Percentiles rank a stretch among this genome's conserved stretches.
phyloP scores from a whole-genome alignment of 2,113 vertebrate species.

The Chaetodon auriga region DNA sequence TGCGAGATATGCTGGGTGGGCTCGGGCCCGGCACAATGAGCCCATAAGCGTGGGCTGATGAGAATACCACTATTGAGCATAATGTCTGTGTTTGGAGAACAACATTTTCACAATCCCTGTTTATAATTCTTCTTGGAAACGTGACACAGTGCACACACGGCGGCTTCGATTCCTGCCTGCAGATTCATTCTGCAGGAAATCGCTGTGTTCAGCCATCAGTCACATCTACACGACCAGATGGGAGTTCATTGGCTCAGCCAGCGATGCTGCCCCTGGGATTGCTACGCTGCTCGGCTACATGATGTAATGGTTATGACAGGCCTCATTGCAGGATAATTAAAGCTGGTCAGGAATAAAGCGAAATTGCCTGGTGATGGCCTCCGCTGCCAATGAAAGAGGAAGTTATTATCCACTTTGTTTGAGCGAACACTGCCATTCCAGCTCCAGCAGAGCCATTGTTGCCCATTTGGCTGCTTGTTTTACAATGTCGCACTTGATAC shows the following conservation, averaged over 20 bases:
- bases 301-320: slow-evolving; percentile 77
- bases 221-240: slow-evolving; percentile 67
- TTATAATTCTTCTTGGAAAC: neutral
- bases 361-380: slow-evolving; percentile 54
- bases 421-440: slow-evolving; percentile 25
- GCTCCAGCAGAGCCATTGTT: slow-evolving; percentile 40
- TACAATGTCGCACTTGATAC: slow-evolving; percentile 30
- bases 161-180: slow-evolving; percentile 14
- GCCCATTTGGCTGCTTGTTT: slow-evolving; percentile 47
- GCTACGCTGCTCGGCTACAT: slow-evolving; percentile 60
- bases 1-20: slow-evolving; percentile 37
- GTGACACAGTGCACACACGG: neutral
- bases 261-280: slow-evolving; percentile 66
- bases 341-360: slow-evolving; percentile 65
- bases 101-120: slow-evolving; percentile 11
- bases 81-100: neutral
- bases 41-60: slow-evolving; percentile 11
- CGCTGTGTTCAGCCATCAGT: slow-evolving; percentile 51
- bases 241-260: slow-evolving; percentile 60
- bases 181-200: slow-evolving; percentile 51
- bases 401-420: slow-evolving; percentile 59
- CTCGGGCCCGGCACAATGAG: slow-evolving; percentile 12
- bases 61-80: slow-evolving; percentile 16
- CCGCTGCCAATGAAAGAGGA: slow-evolving; percentile 45
- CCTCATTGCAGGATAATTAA: slow-evolving; percentile 72